phyloP scores from a whole-genome alignment of 1,140 invertebrate genomes.

The Nilaparvata lugens region DNA sequence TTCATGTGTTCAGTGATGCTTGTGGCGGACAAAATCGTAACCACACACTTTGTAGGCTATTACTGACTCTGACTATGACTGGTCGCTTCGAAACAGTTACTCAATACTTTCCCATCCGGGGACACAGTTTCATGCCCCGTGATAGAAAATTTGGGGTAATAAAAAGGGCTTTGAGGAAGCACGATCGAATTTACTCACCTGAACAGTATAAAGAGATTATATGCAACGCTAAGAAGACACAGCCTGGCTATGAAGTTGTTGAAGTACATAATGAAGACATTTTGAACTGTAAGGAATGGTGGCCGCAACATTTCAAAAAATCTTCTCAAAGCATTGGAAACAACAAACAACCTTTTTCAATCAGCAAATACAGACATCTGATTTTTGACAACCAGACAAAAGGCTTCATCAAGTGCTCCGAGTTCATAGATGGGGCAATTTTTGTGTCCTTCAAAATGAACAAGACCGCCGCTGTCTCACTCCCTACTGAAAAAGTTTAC shows the following conservation, averaged over 20 bases:
- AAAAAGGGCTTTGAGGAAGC: constrained; percentile 3
- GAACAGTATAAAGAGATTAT: constrained; percentile 5
- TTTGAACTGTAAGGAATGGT: constrained; percentile 18
- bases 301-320: constrained; percentile 18
- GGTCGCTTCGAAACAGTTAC: constrained; percentile 3
- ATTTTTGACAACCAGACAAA: too few species aligned
- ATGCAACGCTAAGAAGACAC: not conserved
- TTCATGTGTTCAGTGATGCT: not conserved
- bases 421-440: too few species aligned
- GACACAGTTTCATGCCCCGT: constrained; percentile 5
- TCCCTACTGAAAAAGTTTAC: too few species aligned
- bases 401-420: too few species aligned
- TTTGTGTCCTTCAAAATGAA: too few species aligned
- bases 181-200: constrained; percentile 4
- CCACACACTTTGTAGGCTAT: not conserved
- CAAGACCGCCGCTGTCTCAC: too few species aligned
- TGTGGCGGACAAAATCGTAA: not conserved
- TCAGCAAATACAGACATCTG: too few species aligned
- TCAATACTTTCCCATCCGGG: constrained; percentile 8
- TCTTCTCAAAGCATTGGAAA: too few species aligned
- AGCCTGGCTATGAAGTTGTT: not conserved
- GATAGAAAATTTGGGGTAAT: constrained; percentile 9
- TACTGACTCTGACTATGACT: not conserved
- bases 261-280: constrained; percentile 1
- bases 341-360: too few species aligned